Base-by-base conservation (phyloP, 30 jellyfish, hydroid and myxozoan species). In the Aurelia sp. region DNA sequence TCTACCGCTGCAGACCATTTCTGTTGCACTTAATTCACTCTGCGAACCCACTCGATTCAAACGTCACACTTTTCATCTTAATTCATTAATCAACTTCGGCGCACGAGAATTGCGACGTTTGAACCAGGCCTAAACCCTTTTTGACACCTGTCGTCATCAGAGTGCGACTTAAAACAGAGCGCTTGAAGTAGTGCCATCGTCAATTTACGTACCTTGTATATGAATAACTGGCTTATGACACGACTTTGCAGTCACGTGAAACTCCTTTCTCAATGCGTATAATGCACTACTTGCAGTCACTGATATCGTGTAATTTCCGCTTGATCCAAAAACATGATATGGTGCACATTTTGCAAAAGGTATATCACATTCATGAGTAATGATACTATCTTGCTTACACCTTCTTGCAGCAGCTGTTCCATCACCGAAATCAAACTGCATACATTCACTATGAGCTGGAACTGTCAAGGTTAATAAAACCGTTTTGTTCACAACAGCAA, bases 371-470 rank as follows among this genome's bases (percentile, higher is more conserved):
- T 50, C 65, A 17, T 20, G 48, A 22, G 67, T 51, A 67, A 31
- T 9, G 19, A 41, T 4, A 4, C 48, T 9, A 8, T 69, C 80
- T 16, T 16, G 50, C 20, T 52, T 58, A 53, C 91, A 81, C 59
- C 62, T 27, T 33, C 16, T 67, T 48, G 47, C 22, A 2, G 50
- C 48, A 2, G 75, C 41, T n/a, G 65, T 63, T 7, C 65, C 72
- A 63, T 21, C 74, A 63, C 83, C 83, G 15, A 81, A 35, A 52
- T 66, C 78, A 13, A 59, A 41, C 22, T 38, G 41, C 68, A 81
- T 51, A 74, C 91, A 81, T 24, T 81, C 83, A 21, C 91, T 65
- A 74, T 81, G 67, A 13, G 76, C 68, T 11, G 91, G 82, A 6
- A 51, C 40, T 0, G 91, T 27, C 2, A 81, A 35, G 68, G 27